Conservation (phyloP, 92 coral and sea anemone species). For the Scolanthus callimorphus region DNA sequence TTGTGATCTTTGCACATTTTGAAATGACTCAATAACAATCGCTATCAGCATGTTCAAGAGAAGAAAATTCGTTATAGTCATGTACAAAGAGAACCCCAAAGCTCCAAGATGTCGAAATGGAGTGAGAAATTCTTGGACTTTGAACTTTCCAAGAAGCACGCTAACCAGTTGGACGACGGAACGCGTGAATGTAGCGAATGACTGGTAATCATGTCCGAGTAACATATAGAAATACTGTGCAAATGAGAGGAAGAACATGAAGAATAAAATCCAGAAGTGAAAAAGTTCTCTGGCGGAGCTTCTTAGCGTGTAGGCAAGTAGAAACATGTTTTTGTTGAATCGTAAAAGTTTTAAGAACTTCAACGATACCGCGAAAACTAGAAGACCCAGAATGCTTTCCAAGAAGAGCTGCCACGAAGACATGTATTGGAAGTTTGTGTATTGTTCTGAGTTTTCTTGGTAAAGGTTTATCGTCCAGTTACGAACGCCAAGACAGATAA, state of each 20-base stretch:
- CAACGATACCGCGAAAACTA: conserved; percentile 51
- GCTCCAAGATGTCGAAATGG: conserved; percentile 63
- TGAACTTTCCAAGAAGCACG: conserved; percentile 76
- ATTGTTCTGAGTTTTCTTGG: conserved; percentile 53
- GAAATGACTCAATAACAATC: conserved; percentile 69
- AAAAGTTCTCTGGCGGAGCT: conserved; percentile 62
- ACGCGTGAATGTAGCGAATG: conserved; percentile 57
- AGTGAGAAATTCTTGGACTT: conserved; percentile 46
- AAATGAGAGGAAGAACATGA: conserved; percentile 61
- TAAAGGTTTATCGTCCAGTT: conserved; percentile 62
- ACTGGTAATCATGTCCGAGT: conserved; percentile 49
- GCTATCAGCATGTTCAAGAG: conserved; percentile 74
- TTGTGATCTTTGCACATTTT: conserved; percentile 48
- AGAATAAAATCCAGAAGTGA: conserved; percentile 45
- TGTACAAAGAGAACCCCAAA: conserved; percentile 56
- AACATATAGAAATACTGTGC: conserved; percentile 58
- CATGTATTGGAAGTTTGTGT: conserved; percentile 77
- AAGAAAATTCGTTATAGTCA: conserved; percentile 67
- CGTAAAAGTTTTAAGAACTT: conserved; percentile 75
- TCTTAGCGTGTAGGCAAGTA: conserved; percentile 67
- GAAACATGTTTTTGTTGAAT: conserved; percentile 87
- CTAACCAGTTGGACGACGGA: conserved; percentile 75
- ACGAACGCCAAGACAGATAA: conserved; percentile 70
- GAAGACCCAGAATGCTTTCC: conserved; percentile 69
- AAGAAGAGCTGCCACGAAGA: conserved; percentile 85